These are phyloP conservation scores for Plagodis pulveraria DNA, from an alignment of 2,888 invertebrate genomes.

Conservation along the genomic window DNA sequence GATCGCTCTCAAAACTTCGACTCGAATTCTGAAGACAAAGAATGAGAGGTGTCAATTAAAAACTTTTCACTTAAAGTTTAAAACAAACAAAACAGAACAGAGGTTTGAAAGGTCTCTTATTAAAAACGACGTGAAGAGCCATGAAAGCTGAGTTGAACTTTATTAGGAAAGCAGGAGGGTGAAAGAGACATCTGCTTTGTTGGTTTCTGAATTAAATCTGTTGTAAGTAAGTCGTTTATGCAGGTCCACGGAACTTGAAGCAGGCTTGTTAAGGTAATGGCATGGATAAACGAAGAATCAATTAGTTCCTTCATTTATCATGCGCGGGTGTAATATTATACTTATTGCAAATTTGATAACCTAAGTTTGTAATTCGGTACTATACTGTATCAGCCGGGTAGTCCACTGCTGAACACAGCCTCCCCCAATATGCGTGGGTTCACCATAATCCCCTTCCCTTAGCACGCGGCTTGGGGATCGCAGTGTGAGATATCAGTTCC, in stretches of 20 bases:
- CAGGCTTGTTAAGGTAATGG: slow-evolving; percentile 38
- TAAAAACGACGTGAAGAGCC: slow-evolving; percentile 58
- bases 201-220: slow-evolving; percentile 49
- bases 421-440: too few species aligned
- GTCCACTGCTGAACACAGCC: too few species aligned
- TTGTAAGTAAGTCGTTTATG: slow-evolving; percentile 48
- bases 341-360: too few species aligned
- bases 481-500: too few species aligned
- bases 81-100: slow-evolving; percentile 63
- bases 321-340: too few species aligned
- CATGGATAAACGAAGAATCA: slow-evolving; percentile 35
- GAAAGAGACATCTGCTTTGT: slow-evolving; percentile 42
- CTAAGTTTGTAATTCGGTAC: too few species aligned
- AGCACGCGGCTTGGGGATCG: too few species aligned
- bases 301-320: neutral
- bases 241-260: slow-evolving; percentile 39
- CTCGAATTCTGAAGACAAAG: slow-evolving; percentile 46
- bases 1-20: slow-evolving; percentile 21
- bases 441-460: too few species aligned
- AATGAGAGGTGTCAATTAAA: slow-evolving; percentile 61
- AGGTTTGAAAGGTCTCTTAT: slow-evolving; percentile 63
- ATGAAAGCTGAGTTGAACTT: slow-evolving; percentile 52
- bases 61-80: slow-evolving; percentile 63
- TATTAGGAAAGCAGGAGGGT: slow-evolving; percentile 45
- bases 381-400: too few species aligned